A percentile compares a stretch with the other conserved stretches of the same genome.
Conservation (phyloP, 2,888 invertebrate species). For the Craniophora ligustri region DNA sequence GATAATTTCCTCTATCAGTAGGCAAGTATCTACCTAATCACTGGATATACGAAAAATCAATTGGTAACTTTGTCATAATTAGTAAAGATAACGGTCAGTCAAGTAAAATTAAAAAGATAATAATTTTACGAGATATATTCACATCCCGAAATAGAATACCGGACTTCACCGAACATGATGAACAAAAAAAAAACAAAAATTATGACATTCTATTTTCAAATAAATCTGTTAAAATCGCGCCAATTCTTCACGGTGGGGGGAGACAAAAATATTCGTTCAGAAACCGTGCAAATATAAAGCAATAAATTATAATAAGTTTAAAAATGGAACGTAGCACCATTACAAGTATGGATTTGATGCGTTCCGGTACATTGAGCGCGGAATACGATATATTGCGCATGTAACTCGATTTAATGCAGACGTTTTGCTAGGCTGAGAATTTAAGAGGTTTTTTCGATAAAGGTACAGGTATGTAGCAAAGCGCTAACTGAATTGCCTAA, state of each 20-base stretch:
- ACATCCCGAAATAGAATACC: neutral
- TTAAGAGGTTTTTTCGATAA: constrained; percentile 2
- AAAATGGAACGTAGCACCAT: constrained; percentile 69
- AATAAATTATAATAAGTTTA: constrained; percentile 80
- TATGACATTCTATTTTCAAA: constrained; percentile 46
- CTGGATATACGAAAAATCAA: too few relatives aligned
- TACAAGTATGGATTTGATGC: constrained; percentile 71
- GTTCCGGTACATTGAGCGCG: constrained; percentile 82
- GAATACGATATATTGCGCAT: constrained; percentile 79
- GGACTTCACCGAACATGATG: constrained; percentile 5
- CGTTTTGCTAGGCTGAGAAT: constrained; percentile 32
- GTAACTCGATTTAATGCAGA: constrained; percentile 75
- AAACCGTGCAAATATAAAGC: constrained; percentile 67
- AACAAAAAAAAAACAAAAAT: constrained; percentile 33
- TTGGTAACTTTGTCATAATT: too few relatives aligned
- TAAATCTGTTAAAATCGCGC: constrained; percentile 53
- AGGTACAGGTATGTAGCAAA: too few relatives aligned
- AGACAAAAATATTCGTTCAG: constrained; percentile 66
- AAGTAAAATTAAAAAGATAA: too few relatives aligned
- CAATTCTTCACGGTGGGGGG: constrained; percentile 68
- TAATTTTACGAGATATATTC: too few relatives aligned
- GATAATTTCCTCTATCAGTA: too few relatives aligned
- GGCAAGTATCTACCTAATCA: too few relatives aligned
- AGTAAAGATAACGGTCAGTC: too few relatives aligned
- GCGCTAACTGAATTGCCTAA: too few relatives aligned